phyloP scores from a whole-genome alignment of 2,888 invertebrate species.

The Auanema sp. region DNA sequence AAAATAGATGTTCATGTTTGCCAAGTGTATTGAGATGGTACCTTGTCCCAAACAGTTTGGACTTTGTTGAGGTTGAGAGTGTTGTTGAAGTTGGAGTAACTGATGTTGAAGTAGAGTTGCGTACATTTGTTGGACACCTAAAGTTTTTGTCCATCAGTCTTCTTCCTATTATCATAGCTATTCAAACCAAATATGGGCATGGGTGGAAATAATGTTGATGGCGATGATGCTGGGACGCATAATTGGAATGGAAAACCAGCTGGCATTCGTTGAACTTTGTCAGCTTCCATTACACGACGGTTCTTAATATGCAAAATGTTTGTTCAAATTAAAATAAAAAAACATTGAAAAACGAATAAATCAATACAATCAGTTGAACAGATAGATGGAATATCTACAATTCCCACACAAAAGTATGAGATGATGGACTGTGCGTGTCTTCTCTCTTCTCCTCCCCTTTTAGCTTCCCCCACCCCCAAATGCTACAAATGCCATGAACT shows the following conservation, averaged over 20 bases:
- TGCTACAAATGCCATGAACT: no score
- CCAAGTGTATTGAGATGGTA: background rate
- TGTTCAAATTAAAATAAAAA: background rate
- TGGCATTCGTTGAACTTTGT: constrained; percentile 30
- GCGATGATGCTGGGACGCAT: constrained; percentile 29
- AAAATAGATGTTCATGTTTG: background rate
- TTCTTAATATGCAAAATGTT: background rate
- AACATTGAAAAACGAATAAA: background rate
- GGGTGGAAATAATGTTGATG: constrained; percentile 34
- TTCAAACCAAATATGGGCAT: constrained; percentile 27
- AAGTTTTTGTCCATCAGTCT: background rate
- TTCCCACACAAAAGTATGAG: no score
- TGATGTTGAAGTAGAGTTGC: constrained; percentile 31
- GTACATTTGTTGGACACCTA: constrained; percentile 20
- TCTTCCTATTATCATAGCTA: background rate
- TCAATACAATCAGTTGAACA: background rate
- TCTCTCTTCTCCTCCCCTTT: no score
- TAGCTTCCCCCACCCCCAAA: no score
- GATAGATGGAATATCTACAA: constrained; percentile 2
- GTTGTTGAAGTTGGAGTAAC: constrained; percentile 26
- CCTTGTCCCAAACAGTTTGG: constrained; percentile 2
- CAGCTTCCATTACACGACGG: constrained; percentile 19
- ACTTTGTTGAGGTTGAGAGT: background rate
- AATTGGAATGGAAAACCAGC: constrained; percentile 25
- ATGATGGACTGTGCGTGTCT: no score